These are phyloP conservation scores for Orgyia antiqua DNA, from an alignment of 2,888 invertebrate species.

Conservation along the genomic window DNA sequence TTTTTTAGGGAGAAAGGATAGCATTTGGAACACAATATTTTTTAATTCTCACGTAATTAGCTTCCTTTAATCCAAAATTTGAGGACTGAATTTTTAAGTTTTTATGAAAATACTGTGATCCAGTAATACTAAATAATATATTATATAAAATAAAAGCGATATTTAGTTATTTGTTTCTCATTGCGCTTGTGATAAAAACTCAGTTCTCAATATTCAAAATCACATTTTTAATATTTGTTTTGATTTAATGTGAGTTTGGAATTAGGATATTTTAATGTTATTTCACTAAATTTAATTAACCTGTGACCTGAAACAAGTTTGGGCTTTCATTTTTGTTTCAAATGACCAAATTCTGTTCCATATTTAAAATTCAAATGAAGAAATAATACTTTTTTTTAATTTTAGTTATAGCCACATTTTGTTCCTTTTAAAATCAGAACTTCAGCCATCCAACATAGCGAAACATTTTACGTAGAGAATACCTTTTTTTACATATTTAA, in stretches of 20 bases:
- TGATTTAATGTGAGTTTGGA: conserved; percentile 61
- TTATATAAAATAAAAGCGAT: conserved; percentile 24
- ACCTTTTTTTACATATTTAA: too few species aligned
- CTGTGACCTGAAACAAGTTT: conserved; percentile 7
- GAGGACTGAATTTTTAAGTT: conserved; percentile 44
- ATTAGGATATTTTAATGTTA: conserved; percentile 9
- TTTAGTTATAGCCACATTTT: too few species aligned
- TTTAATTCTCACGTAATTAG: conserved; percentile 4
- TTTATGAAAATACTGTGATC: conserved; percentile 35
- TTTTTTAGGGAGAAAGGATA: neutral
- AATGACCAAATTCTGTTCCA: neutral
- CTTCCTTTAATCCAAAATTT: conserved; percentile 9
- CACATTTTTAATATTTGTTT: conserved; percentile 69
- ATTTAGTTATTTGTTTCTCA: conserved; percentile 28
- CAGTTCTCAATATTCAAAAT: conserved; percentile 49
- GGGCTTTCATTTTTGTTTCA: too few species aligned
- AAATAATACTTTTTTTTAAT: too few species aligned
- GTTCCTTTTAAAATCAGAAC: too few species aligned
- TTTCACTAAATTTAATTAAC: conserved; percentile 19
- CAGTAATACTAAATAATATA: conserved; percentile 14
- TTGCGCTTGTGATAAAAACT: conserved; percentile 39
- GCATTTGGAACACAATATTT: conserved; percentile 2
- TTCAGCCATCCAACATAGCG: too few species aligned
- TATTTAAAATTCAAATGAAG: too few species aligned
- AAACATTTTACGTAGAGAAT: too few species aligned